A percentile compares a stretch with the other conserved stretches of the same genome.
Evolutionary conservation across 2,797 vertebrate species (phyloP).

Genomic region (Argyrosomus regius): DNA sequence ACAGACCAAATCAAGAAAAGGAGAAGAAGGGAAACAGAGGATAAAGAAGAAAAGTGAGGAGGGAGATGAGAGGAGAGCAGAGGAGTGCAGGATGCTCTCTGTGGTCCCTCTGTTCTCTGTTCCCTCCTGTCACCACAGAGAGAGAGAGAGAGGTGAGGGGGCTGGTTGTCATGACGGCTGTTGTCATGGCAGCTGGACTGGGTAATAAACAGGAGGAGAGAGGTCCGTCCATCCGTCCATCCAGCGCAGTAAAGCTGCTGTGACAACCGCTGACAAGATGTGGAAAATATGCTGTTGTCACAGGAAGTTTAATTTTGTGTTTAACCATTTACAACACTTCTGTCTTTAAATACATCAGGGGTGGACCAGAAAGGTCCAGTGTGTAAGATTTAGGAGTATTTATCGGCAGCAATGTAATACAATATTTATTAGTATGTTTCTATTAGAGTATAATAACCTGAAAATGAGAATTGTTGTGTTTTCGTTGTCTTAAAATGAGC

Average conservation of each 20-base stretch:
- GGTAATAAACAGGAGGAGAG: constrained; percentile 73
- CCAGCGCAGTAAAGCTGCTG: constrained; percentile 11
- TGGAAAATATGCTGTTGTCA: not conserved
- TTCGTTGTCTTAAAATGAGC: too few species aligned
- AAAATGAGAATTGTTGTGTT: too few species aligned
- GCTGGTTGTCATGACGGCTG: constrained; percentile 79
- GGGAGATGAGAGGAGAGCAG: constrained; percentile 2
- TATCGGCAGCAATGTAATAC: too few species aligned
- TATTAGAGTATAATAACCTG: too few species aligned
- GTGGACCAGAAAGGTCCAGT: too few species aligned
- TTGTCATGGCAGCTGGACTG: constrained; percentile 78
- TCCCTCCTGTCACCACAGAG: constrained; percentile 45
- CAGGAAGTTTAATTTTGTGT: constrained; percentile 13
- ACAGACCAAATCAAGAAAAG: constrained; percentile 25
- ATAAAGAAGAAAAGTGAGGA: not conserved
- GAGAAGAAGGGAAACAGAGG: not conserved
- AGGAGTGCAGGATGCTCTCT: constrained; percentile 61
- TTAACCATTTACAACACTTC: not conserved
- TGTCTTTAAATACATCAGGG: not conserved
- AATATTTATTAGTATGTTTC: too few species aligned
- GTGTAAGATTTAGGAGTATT: too few species aligned
- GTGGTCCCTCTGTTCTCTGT: constrained; percentile 56
- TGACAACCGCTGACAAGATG: constrained; percentile 44
- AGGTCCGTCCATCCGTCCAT: constrained; percentile 29
- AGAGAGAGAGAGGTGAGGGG: constrained; percentile 70